These are phyloP conservation scores for Psammodynastes pulverulentus DNA, from an alignment of 2,113 vertebrate genomes.

Conservation along the genomic window DNA sequence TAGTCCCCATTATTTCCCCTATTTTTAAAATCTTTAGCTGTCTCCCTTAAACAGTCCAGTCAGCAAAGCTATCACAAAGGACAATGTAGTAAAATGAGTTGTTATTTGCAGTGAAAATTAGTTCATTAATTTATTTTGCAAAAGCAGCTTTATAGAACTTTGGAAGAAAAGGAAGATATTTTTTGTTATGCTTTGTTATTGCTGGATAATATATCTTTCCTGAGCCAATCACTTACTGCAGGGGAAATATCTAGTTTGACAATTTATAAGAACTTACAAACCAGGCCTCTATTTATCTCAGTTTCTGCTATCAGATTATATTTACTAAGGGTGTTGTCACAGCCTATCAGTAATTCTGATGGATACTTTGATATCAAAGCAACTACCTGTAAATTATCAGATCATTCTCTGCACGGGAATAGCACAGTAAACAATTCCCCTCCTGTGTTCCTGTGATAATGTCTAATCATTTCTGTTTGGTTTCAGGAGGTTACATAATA, in stretches of 20 bases:
- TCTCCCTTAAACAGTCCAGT: background rate
- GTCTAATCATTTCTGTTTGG: background rate
- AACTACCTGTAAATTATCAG: background rate
- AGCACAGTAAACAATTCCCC: background rate
- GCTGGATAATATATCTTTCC: background rate
- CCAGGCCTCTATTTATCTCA: background rate
- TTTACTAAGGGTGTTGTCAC: background rate
- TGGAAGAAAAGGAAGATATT: background rate
- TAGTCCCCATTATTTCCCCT: background rate
- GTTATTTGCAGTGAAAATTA: background rate
- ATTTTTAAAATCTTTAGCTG: background rate
- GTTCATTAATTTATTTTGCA: constrained; percentile 1
- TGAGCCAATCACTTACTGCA: background rate
- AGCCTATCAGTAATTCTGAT: constrained; percentile 1
- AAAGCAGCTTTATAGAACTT: background rate
- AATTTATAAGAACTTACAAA: constrained; percentile 11
- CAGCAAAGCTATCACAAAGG: background rate
- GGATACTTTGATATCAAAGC: background rate
- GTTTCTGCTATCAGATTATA: constrained; percentile 17
- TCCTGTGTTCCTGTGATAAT: background rate
- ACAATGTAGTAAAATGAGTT: background rate
- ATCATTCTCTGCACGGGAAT: constrained; percentile 2
- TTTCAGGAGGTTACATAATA: background rate
- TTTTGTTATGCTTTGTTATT: background rate
- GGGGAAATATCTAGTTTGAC: constrained; percentile 22